Evolutionary conservation across 2,888 invertebrate species (phyloP), one percentile per base, ranked within the genome.

Genomic region (Nomada goodeniana): DNA sequence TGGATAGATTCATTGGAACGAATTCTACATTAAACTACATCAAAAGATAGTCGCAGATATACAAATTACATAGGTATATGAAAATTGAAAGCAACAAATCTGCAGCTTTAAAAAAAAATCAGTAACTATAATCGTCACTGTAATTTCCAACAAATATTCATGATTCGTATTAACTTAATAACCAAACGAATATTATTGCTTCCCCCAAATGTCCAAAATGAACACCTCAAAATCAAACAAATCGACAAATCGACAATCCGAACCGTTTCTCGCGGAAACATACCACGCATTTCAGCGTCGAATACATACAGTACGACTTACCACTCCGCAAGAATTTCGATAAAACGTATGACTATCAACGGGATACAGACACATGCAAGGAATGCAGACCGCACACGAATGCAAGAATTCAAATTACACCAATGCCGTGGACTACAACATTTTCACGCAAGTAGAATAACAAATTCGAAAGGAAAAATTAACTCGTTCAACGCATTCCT

Each of bases 371-470:
- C 42, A 55, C 42, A 18, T 18, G 72, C 29, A 20, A 29, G 75
- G 64, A 59, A 52, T 50, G 63, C 63, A 29, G 57, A 29, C 65
- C 59, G 23, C 52, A 44, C 76, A 47, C 60, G 52, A 76, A 65
- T 55, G 11, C 44, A 29, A 36, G 67, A 76, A 77, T 69, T 67
- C 60, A 47, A 59, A 77, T 67, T 70, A 61, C 63, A 29, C n/a
- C 47, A 23, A 67, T 61, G 67, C 15, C 60, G n/a, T 3, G 29
- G 36, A 59, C 50, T 65, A 60, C 36, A 60, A 29, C 20, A 26
- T 13, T 20, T 36, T 36, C 52, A 18, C 13, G 7, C 7, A 11
- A 26, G 44, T 13, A 13, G 9, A n/a, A 52, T 13, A 52, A 23
- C 9, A 36, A 36, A 15, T 3, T 36, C 13, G 29, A 59, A 36